These are phyloP conservation scores for Diarsia mendica DNA, from an alignment of 2,888 invertebrate genomes.

Conservation along the genomic window DNA sequence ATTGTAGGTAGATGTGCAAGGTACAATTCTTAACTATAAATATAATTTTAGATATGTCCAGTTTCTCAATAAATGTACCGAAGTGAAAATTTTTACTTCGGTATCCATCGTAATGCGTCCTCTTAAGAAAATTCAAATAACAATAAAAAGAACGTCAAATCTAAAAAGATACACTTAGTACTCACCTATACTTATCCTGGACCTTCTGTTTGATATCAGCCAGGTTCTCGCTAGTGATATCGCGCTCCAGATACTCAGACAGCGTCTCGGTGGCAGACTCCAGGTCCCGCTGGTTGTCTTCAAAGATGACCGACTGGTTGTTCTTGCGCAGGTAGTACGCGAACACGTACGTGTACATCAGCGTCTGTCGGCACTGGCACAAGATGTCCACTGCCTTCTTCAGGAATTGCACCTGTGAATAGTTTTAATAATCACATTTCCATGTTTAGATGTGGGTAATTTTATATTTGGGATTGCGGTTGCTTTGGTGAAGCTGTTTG, in stretches of 20 bases:
- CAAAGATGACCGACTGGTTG: constrained; percentile 99
- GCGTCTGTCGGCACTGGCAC: constrained; percentile 98
- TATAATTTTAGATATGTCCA: no score
- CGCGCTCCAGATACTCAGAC: constrained; percentile 99
- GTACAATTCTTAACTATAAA: no score
- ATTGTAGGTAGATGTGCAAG: no score
- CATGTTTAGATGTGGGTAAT: constrained; percentile 10
- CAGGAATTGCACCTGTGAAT: constrained; percentile 96
- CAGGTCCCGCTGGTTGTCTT: constrained; percentile 99
- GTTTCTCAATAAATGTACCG: no score
- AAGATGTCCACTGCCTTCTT: constrained; percentile 99
- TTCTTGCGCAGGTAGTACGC: constrained; percentile 99
- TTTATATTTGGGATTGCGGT: constrained; percentile 1
- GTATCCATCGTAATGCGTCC: no score
- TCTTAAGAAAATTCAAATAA: not conserved
- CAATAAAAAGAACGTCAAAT: not conserved
- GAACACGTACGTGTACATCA: constrained; percentile 99
- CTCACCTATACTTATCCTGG: constrained; percentile 98
- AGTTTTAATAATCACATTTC: constrained; percentile 41
- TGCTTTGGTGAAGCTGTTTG: not conserved
- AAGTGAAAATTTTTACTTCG: no score
- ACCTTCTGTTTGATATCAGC: constrained; percentile 99
- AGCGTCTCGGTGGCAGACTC: constrained; percentile 99
- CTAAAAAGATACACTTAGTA: not conserved
- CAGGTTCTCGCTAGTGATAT: constrained; percentile 99